Evolutionary conservation across 92 coral and sea anemone species (phyloP).

Genomic region (Hydrozoanthus gracilis): DNA sequence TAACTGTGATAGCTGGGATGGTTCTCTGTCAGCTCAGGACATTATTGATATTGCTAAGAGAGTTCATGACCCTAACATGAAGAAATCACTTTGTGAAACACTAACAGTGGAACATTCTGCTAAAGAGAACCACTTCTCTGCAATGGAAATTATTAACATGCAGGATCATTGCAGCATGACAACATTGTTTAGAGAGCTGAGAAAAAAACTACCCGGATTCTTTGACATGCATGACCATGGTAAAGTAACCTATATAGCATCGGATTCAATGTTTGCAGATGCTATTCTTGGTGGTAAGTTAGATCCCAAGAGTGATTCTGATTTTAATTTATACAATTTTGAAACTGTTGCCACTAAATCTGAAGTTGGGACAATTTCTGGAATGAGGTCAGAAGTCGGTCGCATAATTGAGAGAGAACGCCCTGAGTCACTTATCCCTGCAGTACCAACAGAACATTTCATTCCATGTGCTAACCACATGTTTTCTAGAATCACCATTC

Average conservation of each 20-base stretch:
- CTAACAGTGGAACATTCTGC: constrained; percentile 21
- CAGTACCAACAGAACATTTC: constrained; percentile 34
- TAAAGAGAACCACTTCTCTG: constrained; percentile 24
- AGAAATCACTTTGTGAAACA: constrained; percentile 44
- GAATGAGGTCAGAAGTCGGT: constrained; percentile 49
- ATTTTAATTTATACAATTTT: constrained; percentile 54
- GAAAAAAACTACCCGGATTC: constrained; percentile 41
- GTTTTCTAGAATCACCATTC: constrained; percentile 58
- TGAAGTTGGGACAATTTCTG: constrained; percentile 39
- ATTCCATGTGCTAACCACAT: constrained; percentile 51
- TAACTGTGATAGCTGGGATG: constrained; percentile 34
- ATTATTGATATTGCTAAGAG: constrained; percentile 39
- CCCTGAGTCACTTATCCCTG: constrained; percentile 43
- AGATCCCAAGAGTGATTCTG: constrained; percentile 43
- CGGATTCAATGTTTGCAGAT: constrained; percentile 25
- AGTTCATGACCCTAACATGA: constrained; percentile 30
- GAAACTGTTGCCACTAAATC: constrained; percentile 54
- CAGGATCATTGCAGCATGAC: constrained; percentile 50
- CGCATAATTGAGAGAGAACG: constrained; percentile 41
- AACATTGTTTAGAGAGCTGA: constrained; percentile 4
- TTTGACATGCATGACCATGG: constrained; percentile 34
- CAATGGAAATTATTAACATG: constrained; percentile 39
- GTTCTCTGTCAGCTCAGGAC: constrained; percentile 43
- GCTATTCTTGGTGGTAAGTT: constrained; percentile 36
- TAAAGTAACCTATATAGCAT: not conserved